A percentile compares a stretch with the other conserved stretches of the same genome.
Conservation (phyloP, 1,140 invertebrate species). For the Drosophila ficusphila region DNA sequence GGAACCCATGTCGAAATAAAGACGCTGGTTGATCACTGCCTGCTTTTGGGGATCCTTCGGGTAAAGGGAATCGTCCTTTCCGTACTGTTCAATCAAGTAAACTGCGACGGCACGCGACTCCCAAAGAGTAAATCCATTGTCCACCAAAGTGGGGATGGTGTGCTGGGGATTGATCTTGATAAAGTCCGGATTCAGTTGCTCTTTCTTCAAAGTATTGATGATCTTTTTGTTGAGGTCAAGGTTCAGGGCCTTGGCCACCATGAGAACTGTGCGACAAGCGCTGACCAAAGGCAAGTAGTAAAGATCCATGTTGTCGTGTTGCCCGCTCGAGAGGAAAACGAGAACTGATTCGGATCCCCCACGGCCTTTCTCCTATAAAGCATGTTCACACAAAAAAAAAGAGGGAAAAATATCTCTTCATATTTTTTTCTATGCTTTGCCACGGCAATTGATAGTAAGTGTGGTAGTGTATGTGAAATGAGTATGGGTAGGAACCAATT, state of each 20-base stretch:
- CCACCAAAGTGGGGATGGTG: conserved; percentile 68
- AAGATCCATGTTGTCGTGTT: conserved; percentile 35
- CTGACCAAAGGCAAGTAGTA: conserved; percentile 36
- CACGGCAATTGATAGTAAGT: background rate
- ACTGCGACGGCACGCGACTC: conserved; percentile 72
- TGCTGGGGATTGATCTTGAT: conserved; percentile 78
- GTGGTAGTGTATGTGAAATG: background rate
- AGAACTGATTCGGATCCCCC: conserved; percentile 6
- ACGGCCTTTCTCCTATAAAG: conserved; percentile 1
- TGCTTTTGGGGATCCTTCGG: conserved; percentile 85
- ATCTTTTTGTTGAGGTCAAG: conserved; percentile 83
- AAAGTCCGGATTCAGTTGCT: conserved; percentile 88
- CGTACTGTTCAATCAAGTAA: conserved; percentile 72
- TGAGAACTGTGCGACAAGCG: conserved; percentile 82
- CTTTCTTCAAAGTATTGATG: conserved; percentile 86
- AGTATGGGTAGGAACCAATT: background rate
- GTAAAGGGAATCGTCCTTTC: conserved; percentile 85
- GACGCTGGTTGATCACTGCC: conserved; percentile 85
- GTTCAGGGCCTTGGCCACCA: conserved; percentile 84
- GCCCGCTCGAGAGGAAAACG: background rate
- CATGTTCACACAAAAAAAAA: background rate
- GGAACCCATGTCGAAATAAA: conserved; percentile 86
- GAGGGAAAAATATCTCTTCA: background rate
- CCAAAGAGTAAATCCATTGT: conserved; percentile 60
- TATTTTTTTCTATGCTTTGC: background rate